phyloP scores from a whole-genome alignment of 2,797 vertebrate species.

The Bradypodion ventrale region DNA sequence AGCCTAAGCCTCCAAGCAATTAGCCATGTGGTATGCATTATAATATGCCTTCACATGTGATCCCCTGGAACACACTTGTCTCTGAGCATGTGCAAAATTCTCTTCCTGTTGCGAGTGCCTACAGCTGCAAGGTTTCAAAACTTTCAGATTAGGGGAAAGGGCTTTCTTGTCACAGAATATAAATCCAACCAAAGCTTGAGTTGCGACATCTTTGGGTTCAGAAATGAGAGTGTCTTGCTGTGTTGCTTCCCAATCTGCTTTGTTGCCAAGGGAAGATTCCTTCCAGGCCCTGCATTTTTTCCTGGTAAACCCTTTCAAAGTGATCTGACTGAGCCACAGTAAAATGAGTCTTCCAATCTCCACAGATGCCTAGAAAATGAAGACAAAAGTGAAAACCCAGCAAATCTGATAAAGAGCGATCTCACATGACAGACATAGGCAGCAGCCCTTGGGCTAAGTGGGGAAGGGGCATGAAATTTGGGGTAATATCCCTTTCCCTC shows the following conservation, averaged over 20 bases:
- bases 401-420: not conserved
- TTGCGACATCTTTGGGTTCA: not conserved
- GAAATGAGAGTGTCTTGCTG: not conserved
- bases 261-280: constrained; percentile 66
- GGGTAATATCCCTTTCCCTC: no score
- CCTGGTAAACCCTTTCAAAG: constrained; percentile 64
- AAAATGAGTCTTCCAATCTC: constrained; percentile 74
- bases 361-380: constrained; percentile 58
- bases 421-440: not conserved
- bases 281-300: constrained; percentile 58
- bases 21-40: not conserved
- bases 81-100: not conserved
- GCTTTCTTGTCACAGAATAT: not conserved
- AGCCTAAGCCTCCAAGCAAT: not conserved
- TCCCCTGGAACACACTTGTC: not conserved
- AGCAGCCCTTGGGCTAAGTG: no score
- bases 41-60: not conserved
- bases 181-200: not conserved
- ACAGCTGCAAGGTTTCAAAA: not conserved
- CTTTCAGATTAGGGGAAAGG: not conserved
- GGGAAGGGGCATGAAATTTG: no score
- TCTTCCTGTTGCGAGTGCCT: not conserved
- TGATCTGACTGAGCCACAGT: constrained; percentile 62
- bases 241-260: not conserved
- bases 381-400: accelerated